Evolutionary conservation across 2,888 invertebrate genomes (phyloP).

Genomic region (Polymixis lichenea): DNA sequence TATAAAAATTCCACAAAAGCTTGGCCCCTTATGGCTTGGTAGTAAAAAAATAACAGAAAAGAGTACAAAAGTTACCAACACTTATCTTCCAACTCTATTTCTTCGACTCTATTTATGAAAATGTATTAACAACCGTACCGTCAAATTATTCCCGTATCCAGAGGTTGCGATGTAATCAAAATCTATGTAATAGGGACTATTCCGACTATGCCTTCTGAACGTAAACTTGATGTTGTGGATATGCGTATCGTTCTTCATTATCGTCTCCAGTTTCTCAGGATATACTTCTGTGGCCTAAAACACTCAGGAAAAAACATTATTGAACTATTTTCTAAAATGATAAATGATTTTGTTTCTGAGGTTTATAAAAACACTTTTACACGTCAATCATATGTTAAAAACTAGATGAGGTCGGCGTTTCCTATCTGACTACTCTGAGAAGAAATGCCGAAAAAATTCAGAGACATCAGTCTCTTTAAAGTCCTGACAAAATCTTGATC

Average conservation of each 20-base stretch:
- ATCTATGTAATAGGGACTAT: constrained; percentile 39
- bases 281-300: constrained; percentile 47
- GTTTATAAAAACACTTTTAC: too few relatives aligned
- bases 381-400: too few relatives aligned
- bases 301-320: too few relatives aligned
- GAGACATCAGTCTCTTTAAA: too few relatives aligned
- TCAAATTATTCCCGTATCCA: constrained; percentile 39
- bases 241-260: constrained; percentile 13
- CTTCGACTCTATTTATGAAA: background rate
- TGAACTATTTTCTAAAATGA: too few relatives aligned
- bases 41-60: background rate
- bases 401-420: too few relatives aligned
- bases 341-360: too few relatives aligned
- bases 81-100: background rate
- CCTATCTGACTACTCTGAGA: too few relatives aligned
- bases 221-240: constrained; percentile 35
- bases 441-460: too few relatives aligned
- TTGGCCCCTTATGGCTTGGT: background rate
- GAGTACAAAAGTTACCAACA: too few relatives aligned
- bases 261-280: constrained; percentile 41
- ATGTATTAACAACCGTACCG: constrained; percentile 16
- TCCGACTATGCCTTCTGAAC: constrained; percentile 29
- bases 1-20: too few relatives aligned
- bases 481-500: too few relatives aligned
- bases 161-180: constrained; percentile 32